Evolutionary conservation across 2,888 invertebrate species (phyloP), one percentile per base, ranked within the genome.

Genomic region (Synergus laeviventris): DNA sequence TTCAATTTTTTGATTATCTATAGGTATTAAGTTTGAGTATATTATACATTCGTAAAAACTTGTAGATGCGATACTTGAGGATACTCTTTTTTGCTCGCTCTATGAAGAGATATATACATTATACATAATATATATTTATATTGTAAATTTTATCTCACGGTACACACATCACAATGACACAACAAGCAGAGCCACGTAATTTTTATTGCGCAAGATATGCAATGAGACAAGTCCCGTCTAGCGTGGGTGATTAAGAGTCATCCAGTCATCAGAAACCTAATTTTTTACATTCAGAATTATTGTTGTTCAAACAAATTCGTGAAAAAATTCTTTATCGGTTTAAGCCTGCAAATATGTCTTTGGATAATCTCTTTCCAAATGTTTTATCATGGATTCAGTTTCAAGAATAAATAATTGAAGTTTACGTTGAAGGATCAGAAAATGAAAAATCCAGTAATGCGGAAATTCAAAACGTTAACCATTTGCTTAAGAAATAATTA

Each of bases 221-320:
- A n/a, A 31, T 31, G 31, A 49, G n/a, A n/a, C n/a, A 42, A 39
- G 64, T 42, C 64, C 42, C 18, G 64, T 64, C 64, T 64, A 21
- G 66, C 66, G 66, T 66, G 42, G 66, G 66, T 45, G 66, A 45
- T 66, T 66, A 39, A 38, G 42, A 42, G 18, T 45, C 7, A 64
- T 64, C 39, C 18, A 39, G 42, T 64, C 64, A 64, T 42, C 64
- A 64, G 45, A 39, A 64, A 42, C 64, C 64, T 64, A 24, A 64
- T 66, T 66, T 66, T 66, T 42, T 11, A 61, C 31, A 49, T n/a
- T 49, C n/a, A 24, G 24, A 45, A 66, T 66, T 66, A 66, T 66
- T 66, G 42, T 42, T 45, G 42, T 21, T 66, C 24, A 45, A 45
- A 66, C 66, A 45, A 66, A 31, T 42, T 45, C 45, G 8, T 42